Conservation (phyloP, 2,113 vertebrate genomes). For the Chionodraco myersi region DNA sequence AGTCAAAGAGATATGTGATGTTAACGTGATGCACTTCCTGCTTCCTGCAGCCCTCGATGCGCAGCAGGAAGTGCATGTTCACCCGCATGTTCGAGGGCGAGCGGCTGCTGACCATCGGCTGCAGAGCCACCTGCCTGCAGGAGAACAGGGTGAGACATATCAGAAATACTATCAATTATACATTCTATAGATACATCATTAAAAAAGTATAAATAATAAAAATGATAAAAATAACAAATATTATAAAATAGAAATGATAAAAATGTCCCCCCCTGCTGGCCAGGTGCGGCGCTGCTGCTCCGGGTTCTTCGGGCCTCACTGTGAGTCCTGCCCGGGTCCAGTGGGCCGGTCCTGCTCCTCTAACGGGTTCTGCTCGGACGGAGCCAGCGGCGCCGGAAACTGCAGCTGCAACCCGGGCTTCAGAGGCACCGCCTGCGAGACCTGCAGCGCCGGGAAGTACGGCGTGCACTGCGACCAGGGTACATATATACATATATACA, state of each 20-base stretch:
- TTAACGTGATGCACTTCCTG: neutral
- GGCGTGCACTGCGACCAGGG: constrained; percentile 91
- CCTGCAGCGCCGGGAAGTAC: constrained; percentile 84
- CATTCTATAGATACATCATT: too few species aligned
- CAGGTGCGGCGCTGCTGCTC: constrained; percentile 88
- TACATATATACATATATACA: too few species aligned
- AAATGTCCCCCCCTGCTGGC: neutral
- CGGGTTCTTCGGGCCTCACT: constrained; percentile 90
- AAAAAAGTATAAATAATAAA: neutral
- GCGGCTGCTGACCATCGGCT: constrained; percentile 80
- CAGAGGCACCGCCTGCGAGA: constrained; percentile 89
- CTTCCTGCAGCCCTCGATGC: constrained; percentile 64
- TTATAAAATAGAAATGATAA: neutral
- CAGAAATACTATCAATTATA: too few species aligned
- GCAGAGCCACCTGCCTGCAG: constrained; percentile 81
- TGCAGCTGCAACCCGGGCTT: constrained; percentile 87
- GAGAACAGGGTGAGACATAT: constrained; percentile 18
- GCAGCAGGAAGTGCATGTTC: constrained; percentile 77
- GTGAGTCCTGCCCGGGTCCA: constrained; percentile 89
- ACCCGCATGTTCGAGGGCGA: constrained; percentile 65
- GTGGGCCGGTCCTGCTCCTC: constrained; percentile 82
- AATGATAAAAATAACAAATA: neutral
- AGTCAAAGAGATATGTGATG: too few species aligned
- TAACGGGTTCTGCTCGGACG: constrained; percentile 85
- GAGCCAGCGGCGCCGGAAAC: constrained; percentile 84